Percentiles rank a stretch among this genome's conserved stretches.
phyloP scores from a whole-genome alignment of 2,113 vertebrate genomes.

The Scolopax mira region DNA sequence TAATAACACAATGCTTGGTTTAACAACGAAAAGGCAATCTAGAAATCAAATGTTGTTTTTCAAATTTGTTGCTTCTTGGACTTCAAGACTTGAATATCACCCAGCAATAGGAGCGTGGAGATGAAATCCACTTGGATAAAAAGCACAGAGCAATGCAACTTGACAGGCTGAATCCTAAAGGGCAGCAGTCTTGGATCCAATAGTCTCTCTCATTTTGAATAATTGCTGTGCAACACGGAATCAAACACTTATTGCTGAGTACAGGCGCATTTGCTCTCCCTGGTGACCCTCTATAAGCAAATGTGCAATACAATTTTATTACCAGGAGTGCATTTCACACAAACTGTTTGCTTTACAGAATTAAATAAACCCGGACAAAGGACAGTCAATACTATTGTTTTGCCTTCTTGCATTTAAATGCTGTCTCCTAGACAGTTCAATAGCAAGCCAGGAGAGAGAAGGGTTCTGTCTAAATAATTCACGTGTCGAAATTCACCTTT shows the following conservation, averaged over 20 bases:
- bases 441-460: background rate
- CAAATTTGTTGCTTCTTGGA: background rate
- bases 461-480: background rate
- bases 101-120: background rate
- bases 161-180: slow-evolving; percentile 54
- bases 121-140: slow-evolving; percentile 33
- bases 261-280: slow-evolving; percentile 35
- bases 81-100: background rate
- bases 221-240: slow-evolving; percentile 42
- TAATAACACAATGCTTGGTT: background rate
- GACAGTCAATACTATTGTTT: slow-evolving; percentile 53
- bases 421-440: slow-evolving; percentile 10
- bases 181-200: slow-evolving; percentile 17
- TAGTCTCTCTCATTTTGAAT: slow-evolving; percentile 52
- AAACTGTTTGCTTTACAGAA: slow-evolving; percentile 61
- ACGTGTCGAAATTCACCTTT: background rate
- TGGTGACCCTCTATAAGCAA: slow-evolving; percentile 39
- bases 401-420: slow-evolving; percentile 55
- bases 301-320: slow-evolving; percentile 47
- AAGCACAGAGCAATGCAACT: background rate
- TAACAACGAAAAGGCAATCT: background rate
- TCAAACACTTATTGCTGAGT: slow-evolving; percentile 59
- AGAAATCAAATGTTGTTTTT: background rate
- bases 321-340: slow-evolving; percentile 30
- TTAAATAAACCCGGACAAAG: slow-evolving; percentile 47